Base-by-base conservation (phyloP, 2,888 invertebrate species). In the Ypsolopha sequella region DNA sequence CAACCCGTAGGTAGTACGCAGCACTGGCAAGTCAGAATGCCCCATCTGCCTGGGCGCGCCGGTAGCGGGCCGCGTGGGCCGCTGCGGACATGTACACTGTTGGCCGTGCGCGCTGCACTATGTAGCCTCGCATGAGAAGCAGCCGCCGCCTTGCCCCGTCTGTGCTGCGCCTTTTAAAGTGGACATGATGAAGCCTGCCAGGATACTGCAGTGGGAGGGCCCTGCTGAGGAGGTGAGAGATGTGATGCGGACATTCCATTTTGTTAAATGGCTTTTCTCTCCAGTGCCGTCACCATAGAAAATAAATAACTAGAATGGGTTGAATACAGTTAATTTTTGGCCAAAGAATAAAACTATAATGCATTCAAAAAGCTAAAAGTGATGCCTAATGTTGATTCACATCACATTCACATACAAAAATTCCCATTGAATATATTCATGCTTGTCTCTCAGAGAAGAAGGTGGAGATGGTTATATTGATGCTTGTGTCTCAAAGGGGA, bases 91-190 rank as follows among this genome's bases (percentile, higher is more conserved):
- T 72, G 93, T 96, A 56, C 98, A 95, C 76, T 99, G 98, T 77
- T 98, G 96, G 97, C 90, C 97, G 0, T 99, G 98, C 69, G 91
- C 97, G 61, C 88, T 99, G 48, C 98, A 98, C 76, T 98, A 98
- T 71, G 88, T 96, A 43, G 92, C 95, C 0, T 85, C 97, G 2
- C 93, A 94, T 50, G 97, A 98, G 62, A 92, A 94, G 68, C 84
- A 91, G 33, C 93, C 93, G 87, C 86, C 85, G 7, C 86, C 85
- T 0, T 98, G 98, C 75, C 98, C 98, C 0, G 97, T 99, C 57
- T 99, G 98, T 76, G 93, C 92, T 61, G 95, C 96, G 64, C 89
- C 92, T 1, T 87, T 98, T 50, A 89, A 93, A 56, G 92, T 91
- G 54, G 85, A 89, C 39, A 95, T 97, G 67, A 89, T 98, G 60